phyloP scores from a whole-genome alignment of 1,140 invertebrate species.

The Bombus huntii region DNA sequence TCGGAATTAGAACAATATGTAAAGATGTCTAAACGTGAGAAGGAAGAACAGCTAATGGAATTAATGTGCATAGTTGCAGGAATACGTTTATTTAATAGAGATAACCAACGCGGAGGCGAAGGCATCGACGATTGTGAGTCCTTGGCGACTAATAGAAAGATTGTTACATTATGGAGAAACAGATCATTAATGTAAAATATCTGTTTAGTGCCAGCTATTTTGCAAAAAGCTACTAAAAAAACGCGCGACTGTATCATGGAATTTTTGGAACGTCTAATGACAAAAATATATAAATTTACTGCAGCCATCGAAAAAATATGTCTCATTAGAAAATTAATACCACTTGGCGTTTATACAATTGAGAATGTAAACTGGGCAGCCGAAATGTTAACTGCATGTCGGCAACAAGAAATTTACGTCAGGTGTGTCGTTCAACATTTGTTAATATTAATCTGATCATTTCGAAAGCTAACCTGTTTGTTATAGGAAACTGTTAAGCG shows the following conservation, averaged over 20 bases:
- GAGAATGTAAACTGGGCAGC: slow-evolving; percentile 81
- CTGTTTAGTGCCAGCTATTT: slow-evolving; percentile 84
- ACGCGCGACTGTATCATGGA: slow-evolving; percentile 82
- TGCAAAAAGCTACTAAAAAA: slow-evolving; percentile 84
- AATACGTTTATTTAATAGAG: slow-evolving; percentile 87
- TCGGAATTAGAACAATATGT: slow-evolving; percentile 87
- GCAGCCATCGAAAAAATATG: slow-evolving; percentile 81
- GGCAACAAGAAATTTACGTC: slow-evolving; percentile 85
- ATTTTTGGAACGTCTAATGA: slow-evolving; percentile 84
- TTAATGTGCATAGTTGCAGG: slow-evolving; percentile 85
- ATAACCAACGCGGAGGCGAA: slow-evolving; percentile 86
- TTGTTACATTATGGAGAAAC: neutral
- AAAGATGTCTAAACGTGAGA: slow-evolving; percentile 82
- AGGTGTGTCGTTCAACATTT: slow-evolving; percentile 70
- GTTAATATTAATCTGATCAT: neutral
- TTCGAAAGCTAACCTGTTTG: neutral
- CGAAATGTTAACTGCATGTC: slow-evolving; percentile 83
- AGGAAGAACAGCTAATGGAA: slow-evolving; percentile 83
- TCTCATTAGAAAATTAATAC: neutral
- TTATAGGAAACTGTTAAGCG: slow-evolving; percentile 83
- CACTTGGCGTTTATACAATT: slow-evolving; percentile 67
- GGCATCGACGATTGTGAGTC: slow-evolving; percentile 86
- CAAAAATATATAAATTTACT: slow-evolving; percentile 85
- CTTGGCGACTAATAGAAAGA: neutral
- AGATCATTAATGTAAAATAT: neutral